Evolutionary conservation across 2,888 invertebrate species (phyloP).

Genomic region (Spicauda simplicius): DNA sequence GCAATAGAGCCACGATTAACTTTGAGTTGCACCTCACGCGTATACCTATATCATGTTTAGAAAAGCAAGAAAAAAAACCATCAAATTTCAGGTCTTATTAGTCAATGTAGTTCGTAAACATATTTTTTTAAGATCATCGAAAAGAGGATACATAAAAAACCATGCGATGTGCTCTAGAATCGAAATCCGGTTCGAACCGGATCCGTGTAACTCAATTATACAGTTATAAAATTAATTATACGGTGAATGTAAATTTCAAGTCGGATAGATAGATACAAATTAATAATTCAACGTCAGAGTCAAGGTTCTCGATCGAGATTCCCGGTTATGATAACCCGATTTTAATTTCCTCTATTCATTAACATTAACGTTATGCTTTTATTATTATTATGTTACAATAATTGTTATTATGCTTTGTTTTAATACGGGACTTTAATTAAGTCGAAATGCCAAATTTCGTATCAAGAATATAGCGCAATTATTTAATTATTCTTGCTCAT

Average conservation of each 20-base stretch:
- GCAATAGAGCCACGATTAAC: no score
- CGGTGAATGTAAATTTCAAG: not conserved
- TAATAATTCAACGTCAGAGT: constrained; percentile 4
- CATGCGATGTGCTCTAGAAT: not conserved
- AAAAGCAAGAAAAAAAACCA: no score
- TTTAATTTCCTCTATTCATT: constrained; percentile 9
- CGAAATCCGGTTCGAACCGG: not conserved
- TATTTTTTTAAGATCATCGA: no score
- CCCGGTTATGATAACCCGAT: not conserved
- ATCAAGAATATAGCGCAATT: no score
- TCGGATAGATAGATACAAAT: not conserved
- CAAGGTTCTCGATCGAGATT: not conserved
- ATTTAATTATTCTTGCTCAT: no score
- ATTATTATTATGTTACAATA: not conserved
- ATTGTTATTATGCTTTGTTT: no score
- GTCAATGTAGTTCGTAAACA: no score
- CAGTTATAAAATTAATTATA: constrained; percentile 1
- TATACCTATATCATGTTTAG: no score
- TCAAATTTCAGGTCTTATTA: no score
- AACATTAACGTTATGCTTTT: not conserved
- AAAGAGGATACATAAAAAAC: not conserved
- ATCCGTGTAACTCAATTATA: not conserved
- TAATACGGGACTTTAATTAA: no score
- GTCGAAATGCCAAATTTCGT: no score
- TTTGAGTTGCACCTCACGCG: no score